Conservation (phyloP, 2,113 vertebrate genomes). For the Phalacrocorax carbo region DNA sequence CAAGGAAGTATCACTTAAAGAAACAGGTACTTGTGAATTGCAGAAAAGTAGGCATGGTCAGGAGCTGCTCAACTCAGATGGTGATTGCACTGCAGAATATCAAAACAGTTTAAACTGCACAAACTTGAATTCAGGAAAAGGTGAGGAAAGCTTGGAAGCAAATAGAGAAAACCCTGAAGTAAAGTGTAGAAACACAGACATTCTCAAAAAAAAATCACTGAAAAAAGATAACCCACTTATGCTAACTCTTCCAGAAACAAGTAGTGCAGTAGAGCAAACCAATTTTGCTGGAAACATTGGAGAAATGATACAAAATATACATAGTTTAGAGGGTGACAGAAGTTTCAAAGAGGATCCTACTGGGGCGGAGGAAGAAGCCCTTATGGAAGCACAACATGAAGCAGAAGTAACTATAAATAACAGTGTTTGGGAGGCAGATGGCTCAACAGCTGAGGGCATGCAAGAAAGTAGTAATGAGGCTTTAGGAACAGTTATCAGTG, state of each 20-base stretch:
- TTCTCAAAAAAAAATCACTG: not conserved
- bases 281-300: not conserved
- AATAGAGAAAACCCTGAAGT: not conserved
- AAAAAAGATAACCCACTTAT: not conserved
- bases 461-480: slow-evolving; percentile 63
- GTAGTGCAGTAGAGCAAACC: slow-evolving; percentile 22
- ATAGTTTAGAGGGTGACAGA: slow-evolving; percentile 39
- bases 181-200: not conserved
- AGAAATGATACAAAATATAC: not conserved
- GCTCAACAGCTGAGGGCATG: slow-evolving; percentile 60
- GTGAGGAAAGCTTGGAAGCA: not conserved
- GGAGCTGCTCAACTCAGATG: not conserved
- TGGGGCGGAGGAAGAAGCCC: slow-evolving; percentile 46
- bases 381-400: slow-evolving; percentile 68
- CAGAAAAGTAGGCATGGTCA: not conserved
- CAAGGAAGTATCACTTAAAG: not conserved
- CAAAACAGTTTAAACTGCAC: not conserved
- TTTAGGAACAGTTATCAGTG: slow-evolving; percentile 61
- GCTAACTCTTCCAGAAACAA: slow-evolving; percentile 35
- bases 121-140: not conserved
- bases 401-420: slow-evolving; percentile 66
- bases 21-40: not conserved
- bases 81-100: not conserved
- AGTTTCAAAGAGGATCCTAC: slow-evolving; percentile 10
- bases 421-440: slow-evolving; percentile 68